A percentile compares a stretch with the other conserved stretches of the same genome.
Conservation (phyloP, 2,888 invertebrate species). For the Andrena flavipes region DNA sequence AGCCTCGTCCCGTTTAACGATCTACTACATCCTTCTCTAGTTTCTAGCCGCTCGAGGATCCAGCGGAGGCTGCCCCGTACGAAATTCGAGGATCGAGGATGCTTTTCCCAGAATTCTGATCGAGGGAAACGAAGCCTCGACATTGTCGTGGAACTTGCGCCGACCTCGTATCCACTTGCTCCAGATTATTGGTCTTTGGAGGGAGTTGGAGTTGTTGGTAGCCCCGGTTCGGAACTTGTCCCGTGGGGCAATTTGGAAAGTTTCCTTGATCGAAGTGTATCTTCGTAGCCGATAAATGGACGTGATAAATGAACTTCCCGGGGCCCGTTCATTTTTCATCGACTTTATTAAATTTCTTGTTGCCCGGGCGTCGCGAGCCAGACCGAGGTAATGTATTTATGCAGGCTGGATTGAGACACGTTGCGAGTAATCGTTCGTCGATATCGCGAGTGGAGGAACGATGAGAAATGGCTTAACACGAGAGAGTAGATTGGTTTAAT, state of each 20-base stretch:
- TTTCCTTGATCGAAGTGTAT: slow-evolving; percentile 41
- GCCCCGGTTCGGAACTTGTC: slow-evolving; percentile 41
- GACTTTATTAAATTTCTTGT: slow-evolving; percentile 37
- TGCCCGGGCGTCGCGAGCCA: too few relatives aligned
- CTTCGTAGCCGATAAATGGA: slow-evolving; percentile 34
- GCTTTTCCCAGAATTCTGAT: not conserved
- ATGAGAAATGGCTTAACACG: not conserved
- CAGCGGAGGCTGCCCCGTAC: not conserved
- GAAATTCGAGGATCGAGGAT: slow-evolving; percentile 9
- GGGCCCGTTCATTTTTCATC: slow-evolving; percentile 25
- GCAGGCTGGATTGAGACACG: not conserved
- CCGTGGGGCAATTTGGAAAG: slow-evolving; percentile 41
- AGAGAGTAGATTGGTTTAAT: not conserved
- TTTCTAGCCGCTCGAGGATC: not conserved
- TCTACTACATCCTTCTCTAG: not conserved
- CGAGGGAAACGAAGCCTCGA: not conserved
- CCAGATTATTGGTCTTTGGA: slow-evolving; percentile 47
- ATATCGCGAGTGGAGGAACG: not conserved
- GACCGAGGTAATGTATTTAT: slow-evolving; percentile 5
- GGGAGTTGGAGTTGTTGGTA: slow-evolving; percentile 24
- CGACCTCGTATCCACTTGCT: slow-evolving; percentile 29
- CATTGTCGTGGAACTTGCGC: slow-evolving; percentile 20
- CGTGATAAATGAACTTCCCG: slow-evolving; percentile 36
- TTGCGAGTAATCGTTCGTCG: slow-evolving; percentile 5
- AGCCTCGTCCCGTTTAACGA: slow-evolving; percentile 25